phyloP scores from a whole-genome alignment of 1,140 invertebrate genomes.

The Trachelipus rathkii region DNA sequence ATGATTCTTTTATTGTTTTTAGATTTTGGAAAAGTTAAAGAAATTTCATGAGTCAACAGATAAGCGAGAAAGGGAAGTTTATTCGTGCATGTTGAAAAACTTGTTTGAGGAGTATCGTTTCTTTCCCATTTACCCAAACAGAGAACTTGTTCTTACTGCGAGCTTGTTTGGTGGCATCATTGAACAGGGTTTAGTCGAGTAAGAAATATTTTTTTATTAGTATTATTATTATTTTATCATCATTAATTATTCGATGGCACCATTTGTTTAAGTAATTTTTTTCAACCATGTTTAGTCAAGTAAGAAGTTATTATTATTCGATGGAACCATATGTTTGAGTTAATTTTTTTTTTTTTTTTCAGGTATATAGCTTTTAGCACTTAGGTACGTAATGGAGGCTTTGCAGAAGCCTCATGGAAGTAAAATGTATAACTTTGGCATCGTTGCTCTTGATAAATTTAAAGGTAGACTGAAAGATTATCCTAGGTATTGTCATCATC shows the following conservation, averaged over 20 bases:
- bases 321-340: too few relatives aligned
- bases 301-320: too few relatives aligned
- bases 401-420: constrained; percentile 81
- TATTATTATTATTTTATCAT: too few relatives aligned
- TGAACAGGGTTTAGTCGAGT: constrained; percentile 85
- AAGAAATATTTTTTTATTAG: too few relatives aligned
- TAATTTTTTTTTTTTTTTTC: too few relatives aligned
- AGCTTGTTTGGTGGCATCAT: constrained; percentile 98
- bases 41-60: constrained; percentile 87
- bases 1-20: constrained; percentile 78
- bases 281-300: too few relatives aligned
- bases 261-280: too few relatives aligned
- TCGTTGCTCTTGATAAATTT: constrained; percentile 91
- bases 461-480: constrained; percentile 91
- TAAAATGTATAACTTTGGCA: constrained; percentile 96
- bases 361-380: constrained; percentile 81
- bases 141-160: constrained; percentile 94
- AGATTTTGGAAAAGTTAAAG: constrained; percentile 90
- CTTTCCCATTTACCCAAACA: constrained; percentile 97
- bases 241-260: too few relatives aligned
- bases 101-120: constrained; percentile 98
- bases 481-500: constrained; percentile 92
- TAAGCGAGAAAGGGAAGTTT: constrained; percentile 84
- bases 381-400: constrained; percentile 89
- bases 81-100: constrained; percentile 94